Evolutionary conservation across 1,140 invertebrate species (phyloP).

Genomic region (Bombus polaris): DNA sequence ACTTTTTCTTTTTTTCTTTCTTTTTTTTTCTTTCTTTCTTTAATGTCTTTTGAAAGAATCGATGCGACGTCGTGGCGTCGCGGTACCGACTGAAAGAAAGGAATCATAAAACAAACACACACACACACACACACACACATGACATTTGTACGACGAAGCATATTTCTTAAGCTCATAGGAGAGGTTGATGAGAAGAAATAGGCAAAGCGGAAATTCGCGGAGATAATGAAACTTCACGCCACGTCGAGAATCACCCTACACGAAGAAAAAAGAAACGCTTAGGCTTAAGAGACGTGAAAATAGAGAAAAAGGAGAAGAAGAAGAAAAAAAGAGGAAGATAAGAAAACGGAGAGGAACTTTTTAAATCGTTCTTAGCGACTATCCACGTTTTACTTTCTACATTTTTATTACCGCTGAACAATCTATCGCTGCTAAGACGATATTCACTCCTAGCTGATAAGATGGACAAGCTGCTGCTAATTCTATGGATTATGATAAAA

Average conservation of each 20-base stretch:
- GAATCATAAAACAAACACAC: too few relatives aligned
- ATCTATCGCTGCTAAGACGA: conserved; percentile 34
- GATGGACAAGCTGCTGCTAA: conserved; percentile 46
- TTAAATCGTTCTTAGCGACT: conserved; percentile 33
- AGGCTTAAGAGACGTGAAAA: too few relatives aligned
- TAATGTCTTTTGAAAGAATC: conserved; percentile 40
- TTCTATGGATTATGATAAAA: conserved; percentile 41
- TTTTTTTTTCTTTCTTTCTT: neutral
- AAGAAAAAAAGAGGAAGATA: neutral
- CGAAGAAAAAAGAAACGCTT: neutral
- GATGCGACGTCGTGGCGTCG: conserved; percentile 17
- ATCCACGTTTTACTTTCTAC: conserved; percentile 51
- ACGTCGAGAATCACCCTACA: neutral
- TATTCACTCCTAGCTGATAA: conserved; percentile 46
- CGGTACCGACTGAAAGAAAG: too few relatives aligned
- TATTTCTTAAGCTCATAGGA: conserved; percentile 1
- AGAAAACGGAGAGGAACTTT: neutral
- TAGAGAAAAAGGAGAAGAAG: neutral
- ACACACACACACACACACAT: neutral
- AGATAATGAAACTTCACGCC: neutral
- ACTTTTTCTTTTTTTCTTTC: neutral
- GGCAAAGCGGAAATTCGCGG: neutral
- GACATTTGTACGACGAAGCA: conserved; percentile 33
- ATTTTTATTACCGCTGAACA: conserved; percentile 55
- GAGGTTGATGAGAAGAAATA: neutral